Base-by-base conservation (phyloP, 2,888 invertebrate species). In the Ditula angustiorana region DNA sequence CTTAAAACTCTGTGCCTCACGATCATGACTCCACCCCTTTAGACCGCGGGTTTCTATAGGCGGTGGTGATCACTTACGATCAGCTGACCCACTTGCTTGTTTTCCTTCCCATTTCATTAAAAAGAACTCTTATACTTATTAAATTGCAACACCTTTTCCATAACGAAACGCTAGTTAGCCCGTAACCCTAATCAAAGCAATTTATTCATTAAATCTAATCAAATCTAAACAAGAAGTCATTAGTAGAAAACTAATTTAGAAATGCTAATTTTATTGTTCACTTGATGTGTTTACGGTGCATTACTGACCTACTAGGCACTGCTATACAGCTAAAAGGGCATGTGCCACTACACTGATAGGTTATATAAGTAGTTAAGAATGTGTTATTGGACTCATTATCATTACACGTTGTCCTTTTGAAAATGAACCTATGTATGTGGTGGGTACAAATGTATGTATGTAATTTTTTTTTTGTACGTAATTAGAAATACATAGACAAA, bases 221-320 rank as follows among this genome's bases (percentile, higher is more conserved):
- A n/a, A n/a, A n/a, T n/a, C n/a, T n/a, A n/a, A 63, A 57, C 63
- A 47, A 64, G 64, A 47, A 28, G 26, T 59, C 64, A 58, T 63
- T 64, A 64, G 59, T 47, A 52, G 64, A 46, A 64, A 64, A 53
- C 64, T 64, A 58, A 64, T 64, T 64, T 64, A 64, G 59, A 46
- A 64, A 64, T 64, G 64, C 53, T 16, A 64, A 64, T 64, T 64
- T 64, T 64, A 64, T 64, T 64, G 64, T 64, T 28, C 8, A 47
- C 23, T 35, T 21, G 64, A 53, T 46, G 53, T 64, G 58, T 64
- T 64, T 64, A 59, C 47, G 52, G 59, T 28, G 53, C 16, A 53
- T 55, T 61, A 56, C 21, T 47, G 53, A 53, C 55, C 55, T 11
- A 26, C 26, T 56, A 35, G 52, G 49, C 41, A 50, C 50, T 16